phyloP scores from a whole-genome alignment of 2,113 vertebrate genomes.

The Pedetes capensis region DNA sequence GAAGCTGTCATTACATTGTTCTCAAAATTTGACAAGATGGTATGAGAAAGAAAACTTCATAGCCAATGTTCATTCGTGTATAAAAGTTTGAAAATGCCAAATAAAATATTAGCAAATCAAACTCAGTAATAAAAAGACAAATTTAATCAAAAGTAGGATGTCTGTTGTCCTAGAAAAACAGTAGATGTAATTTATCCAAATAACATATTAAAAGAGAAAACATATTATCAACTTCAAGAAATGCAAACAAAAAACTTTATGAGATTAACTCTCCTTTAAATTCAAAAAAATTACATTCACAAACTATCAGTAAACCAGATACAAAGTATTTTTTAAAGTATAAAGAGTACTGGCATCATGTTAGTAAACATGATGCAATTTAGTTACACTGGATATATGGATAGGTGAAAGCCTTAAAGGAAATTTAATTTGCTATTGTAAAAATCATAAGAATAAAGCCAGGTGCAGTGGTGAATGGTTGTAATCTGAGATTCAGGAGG shows the following conservation, averaged over 20 bases:
- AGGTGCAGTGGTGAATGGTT: too few species aligned
- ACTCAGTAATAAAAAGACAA: background rate
- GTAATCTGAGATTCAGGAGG: too few species aligned
- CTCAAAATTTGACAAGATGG: background rate
- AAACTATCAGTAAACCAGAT: background rate
- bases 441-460: too few species aligned
- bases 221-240: background rate
- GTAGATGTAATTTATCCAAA: background rate
- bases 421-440: background rate
- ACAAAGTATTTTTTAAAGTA: background rate
- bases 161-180: background rate
- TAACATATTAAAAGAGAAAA: background rate
- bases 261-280: background rate
- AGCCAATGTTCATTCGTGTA: background rate
- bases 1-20: background rate
- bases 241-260: background rate
- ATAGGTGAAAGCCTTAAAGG: too few species aligned
- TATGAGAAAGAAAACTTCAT: background rate
- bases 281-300: background rate
- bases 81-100: background rate
- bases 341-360: background rate
- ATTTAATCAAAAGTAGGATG: background rate
- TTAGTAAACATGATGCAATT: background rate
- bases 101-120: too few species aligned
- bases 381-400: background rate